Evolutionary conservation across 2,888 invertebrate genomes (phyloP), one percentile per base, ranked within the genome.

Genomic region (Agrotis puta): DNA sequence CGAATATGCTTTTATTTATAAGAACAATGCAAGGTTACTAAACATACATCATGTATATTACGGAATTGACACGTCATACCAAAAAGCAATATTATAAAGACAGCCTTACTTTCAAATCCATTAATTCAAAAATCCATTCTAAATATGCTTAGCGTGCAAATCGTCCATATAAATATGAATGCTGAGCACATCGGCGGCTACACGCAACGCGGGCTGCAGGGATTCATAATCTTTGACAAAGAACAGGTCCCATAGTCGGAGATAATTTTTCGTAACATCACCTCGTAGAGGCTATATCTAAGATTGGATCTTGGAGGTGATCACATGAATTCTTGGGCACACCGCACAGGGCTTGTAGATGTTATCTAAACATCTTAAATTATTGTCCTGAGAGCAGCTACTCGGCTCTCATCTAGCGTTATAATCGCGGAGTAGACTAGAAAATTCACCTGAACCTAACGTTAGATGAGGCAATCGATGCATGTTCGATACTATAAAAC

Each of bases 291-390:
- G 85, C 89, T 89, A 91, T 94, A 95, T 95, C 95, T 94, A 87
- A 94, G 93, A 95, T 95, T 93, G 94, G 92, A 95, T 94, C 95
- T 93, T 86, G 80, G 84, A 88, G 92, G 92, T 94, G 95, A 95
- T 94, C 95, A 93, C 95, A 94, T 95, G 95, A 94, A 95, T 95
- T 93, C 95, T 91, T 93, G 91, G 89, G 93, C 94, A 93, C 93
- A 93, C 92, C 92, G 92, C 91, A 89, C 91, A 87, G 88, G 84
- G 84, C 95, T 92, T 95, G 95, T 95, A 95, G 95, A 95, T 95
- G 87, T 84, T 95, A 95, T 95, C 95, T 93, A 90, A 93, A 94
- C 94, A 94, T 94, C 94, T 95, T 95, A 95, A 95, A 94, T 95
- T 95, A 95, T 95, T 94, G 93, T 94, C 94, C 89, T 87, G 90